Base-by-base conservation (phyloP, 1,140 invertebrate genomes). In the Chironomus tepperi region DNA sequence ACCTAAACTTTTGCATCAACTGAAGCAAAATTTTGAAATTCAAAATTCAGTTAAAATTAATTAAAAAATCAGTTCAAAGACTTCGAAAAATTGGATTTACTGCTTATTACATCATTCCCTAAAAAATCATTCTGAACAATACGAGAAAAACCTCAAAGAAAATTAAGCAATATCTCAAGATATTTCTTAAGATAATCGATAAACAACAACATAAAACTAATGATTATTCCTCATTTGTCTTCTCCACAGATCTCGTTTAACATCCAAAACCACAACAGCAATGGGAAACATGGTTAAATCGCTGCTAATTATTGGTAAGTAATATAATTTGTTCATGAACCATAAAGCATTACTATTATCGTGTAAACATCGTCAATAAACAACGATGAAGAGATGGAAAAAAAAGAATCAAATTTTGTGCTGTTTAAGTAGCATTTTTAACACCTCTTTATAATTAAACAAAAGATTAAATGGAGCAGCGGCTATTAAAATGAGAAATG, bases 281-380 rank as follows among this genome's bases (percentile, higher is more conserved):
- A 70, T 70, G 65, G 65, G 65, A 10, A 70, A 70, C 65, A 70
- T 70, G 10, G 19, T 70, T 9, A 70, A 70, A 70, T 70, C 18
- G 65, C 65, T 70, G 19, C 65, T 70, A 21, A 70, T 70, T 18
- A 70, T 70, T 21, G 16, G 65, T 70, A 70, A 70, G 65, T 70
- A 70, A 70, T 8, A 70, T 19, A 70, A 70, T 70, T 70, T 70
- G 65, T 57, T 57, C 47, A 57, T 15, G 65, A 18, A 18, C 19
- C 18, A 21, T 21, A 18, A 57, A 70, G 10, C 19, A 70, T 70
- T 18, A 70, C 65, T 70, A 70, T 70, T 70, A 70, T 70, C 65
- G 9, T 70, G 47, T 57, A 57, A 57, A 57, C 47, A 57, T n/a
- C 47, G n/a, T 57, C 47, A n/a, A 34, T 34, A 34, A 57, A 57